These are phyloP conservation scores for Isotomurus palustris DNA, from an alignment of 2,888 invertebrate species.

Conservation along the genomic window DNA sequence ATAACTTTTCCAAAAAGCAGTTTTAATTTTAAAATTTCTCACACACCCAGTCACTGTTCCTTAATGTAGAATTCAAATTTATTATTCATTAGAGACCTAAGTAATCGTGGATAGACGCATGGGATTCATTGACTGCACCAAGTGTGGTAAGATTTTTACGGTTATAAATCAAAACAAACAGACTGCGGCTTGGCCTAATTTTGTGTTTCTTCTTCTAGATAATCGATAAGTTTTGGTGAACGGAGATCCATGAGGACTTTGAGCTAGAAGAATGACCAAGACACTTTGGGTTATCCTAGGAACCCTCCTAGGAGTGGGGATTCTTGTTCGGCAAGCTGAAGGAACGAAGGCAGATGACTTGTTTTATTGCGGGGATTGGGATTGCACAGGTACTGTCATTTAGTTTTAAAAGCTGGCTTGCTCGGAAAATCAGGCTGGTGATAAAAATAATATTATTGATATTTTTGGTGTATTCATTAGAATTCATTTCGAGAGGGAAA, in stretches of 20 bases:
- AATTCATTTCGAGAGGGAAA: conserved; percentile 40
- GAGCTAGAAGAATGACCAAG: too few relatives aligned
- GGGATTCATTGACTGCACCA: too few relatives aligned
- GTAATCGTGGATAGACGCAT: not conserved
- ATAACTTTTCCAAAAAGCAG: too few relatives aligned
- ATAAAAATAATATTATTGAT: conserved; percentile 4
- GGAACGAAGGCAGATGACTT: not conserved
- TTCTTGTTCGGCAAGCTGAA: not conserved
- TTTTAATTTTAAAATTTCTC: too few relatives aligned
- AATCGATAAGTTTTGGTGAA: too few relatives aligned
- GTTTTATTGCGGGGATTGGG: conserved; percentile 33
- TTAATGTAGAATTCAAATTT: too few relatives aligned
- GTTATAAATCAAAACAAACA: not conserved
- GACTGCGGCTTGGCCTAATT: not conserved
- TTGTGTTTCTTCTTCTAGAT: too few relatives aligned
- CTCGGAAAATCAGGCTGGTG: too few relatives aligned
- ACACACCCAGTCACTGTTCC: too few relatives aligned
- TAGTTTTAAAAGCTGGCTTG: not conserved
- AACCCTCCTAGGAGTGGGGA: too few relatives aligned
- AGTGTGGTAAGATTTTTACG: not conserved
- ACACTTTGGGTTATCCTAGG: too few relatives aligned
- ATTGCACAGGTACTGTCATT: conserved; percentile 30
- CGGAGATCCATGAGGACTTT: too few relatives aligned
- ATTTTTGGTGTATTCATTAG: conserved; percentile 17
- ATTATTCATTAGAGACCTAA: not conserved